phyloP scores from a whole-genome alignment of 2,888 invertebrate species.

The Tipula confusa region DNA sequence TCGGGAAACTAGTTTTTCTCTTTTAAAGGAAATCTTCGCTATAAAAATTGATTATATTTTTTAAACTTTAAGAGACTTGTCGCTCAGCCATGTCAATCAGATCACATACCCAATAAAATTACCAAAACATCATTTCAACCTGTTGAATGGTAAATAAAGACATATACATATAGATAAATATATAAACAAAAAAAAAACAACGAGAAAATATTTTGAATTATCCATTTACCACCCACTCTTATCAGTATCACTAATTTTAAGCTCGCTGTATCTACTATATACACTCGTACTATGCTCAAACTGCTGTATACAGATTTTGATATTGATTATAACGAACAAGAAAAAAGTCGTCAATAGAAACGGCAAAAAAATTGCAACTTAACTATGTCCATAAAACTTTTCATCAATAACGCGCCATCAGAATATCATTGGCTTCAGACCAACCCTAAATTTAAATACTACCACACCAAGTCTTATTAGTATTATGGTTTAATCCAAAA shows the following conservation, averaged over 20 bases:
- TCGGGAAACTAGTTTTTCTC: not conserved
- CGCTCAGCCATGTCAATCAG: too few species aligned
- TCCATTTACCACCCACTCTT: not conserved
- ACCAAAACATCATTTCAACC: not conserved
- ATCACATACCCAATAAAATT: not conserved
- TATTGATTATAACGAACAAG: not conserved
- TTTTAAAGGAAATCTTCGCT: too few species aligned
- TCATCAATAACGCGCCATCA: not conserved
- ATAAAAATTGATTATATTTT: too few species aligned
- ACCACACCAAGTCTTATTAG: not conserved
- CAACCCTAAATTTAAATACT: not conserved
- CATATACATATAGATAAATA: not conserved
- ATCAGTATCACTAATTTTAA: not conserved
- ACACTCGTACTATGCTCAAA: not conserved
- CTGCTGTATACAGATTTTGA: not conserved
- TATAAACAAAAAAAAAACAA: not conserved
- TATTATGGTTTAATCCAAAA: slow-evolving; percentile 1
- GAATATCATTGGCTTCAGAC: not conserved
- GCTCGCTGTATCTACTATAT: not conserved
- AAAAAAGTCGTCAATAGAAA: not conserved
- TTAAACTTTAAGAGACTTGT: too few species aligned
- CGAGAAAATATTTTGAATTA: not conserved
- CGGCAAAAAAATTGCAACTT: not conserved
- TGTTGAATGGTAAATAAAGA: not conserved
- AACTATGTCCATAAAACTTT: not conserved